Evolutionary conservation across 2,888 invertebrate genomes (phyloP).

Genomic region (Tholera decimalis): DNA sequence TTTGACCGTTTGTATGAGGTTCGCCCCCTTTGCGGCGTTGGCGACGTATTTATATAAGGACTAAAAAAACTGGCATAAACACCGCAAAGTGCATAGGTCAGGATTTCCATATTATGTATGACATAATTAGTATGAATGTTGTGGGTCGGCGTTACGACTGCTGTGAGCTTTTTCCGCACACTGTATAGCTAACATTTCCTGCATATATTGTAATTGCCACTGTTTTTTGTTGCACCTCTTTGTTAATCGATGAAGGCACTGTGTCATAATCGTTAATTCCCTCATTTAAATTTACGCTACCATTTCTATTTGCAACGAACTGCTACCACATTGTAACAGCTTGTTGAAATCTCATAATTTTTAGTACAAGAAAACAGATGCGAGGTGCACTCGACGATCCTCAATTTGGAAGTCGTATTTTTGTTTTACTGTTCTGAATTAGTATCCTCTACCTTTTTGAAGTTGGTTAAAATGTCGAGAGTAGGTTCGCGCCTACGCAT

Average conservation of each 20-base stretch:
- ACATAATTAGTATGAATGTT: constrained; percentile 31
- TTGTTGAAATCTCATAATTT: neutral
- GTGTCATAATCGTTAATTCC: too few relatives aligned
- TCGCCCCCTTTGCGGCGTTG: constrained; percentile 1
- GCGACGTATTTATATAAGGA: neutral
- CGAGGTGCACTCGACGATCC: neutral
- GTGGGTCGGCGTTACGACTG: constrained; percentile 4
- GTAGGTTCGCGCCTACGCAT: neutral
- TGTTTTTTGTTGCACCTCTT: neutral
- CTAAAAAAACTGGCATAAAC: constrained; percentile 14
- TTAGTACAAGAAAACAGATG: neutral
- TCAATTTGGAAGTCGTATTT: too few relatives aligned
- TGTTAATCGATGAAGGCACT: neutral
- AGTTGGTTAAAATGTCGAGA: too few relatives aligned
- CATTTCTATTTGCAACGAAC: neutral
- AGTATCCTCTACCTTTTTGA: too few relatives aligned
- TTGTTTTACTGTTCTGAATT: too few relatives aligned
- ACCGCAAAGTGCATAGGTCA: constrained; percentile 29
- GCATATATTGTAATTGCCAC: neutral
- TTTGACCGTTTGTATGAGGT: constrained; percentile 4
- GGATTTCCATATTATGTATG: constrained; percentile 34
- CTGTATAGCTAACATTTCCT: neutral
- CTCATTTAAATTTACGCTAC: too few relatives aligned
- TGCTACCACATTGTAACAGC: too few relatives aligned
- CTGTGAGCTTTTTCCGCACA: constrained; percentile 6